Evolutionary conservation across 2,888 invertebrate genomes (phyloP).

Genomic region (Formica aserva): DNA sequence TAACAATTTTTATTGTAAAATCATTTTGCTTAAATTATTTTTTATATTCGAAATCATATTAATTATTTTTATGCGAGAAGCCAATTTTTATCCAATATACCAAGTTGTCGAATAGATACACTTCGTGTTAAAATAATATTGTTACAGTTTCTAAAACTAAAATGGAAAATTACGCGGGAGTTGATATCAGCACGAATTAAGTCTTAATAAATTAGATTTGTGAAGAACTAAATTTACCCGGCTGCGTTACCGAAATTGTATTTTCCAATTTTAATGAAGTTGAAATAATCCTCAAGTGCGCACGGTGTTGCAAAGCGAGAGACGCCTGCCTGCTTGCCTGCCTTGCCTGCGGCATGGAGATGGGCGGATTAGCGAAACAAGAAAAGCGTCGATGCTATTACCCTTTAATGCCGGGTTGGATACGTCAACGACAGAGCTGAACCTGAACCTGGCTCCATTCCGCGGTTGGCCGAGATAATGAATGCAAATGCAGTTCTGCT

Average conservation of each 20-base stretch:
- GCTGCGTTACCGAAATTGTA: not conserved
- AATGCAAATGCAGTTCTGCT: conserved; percentile 72
- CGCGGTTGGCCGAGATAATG: conserved; percentile 66
- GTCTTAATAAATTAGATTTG: not conserved
- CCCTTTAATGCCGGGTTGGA: conserved; percentile 62
- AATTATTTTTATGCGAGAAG: not conserved
- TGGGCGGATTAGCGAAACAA: conserved; percentile 29
- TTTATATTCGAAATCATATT: not conserved
- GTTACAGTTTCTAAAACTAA: not conserved
- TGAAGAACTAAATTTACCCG: not conserved
- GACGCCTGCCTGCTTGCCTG: not conserved
- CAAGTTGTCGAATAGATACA: not conserved
- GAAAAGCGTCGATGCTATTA: conserved; percentile 51
- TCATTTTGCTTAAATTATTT: not conserved
- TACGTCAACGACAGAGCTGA: conserved; percentile 65
- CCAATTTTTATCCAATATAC: not conserved
- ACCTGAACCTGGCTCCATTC: conserved; percentile 59
- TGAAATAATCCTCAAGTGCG: not conserved
- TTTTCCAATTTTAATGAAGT: conserved; percentile 26
- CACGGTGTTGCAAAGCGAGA: not conserved
- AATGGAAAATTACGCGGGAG: not conserved
- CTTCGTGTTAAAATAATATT: not conserved
- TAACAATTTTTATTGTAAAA: not conserved
- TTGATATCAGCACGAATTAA: not conserved
- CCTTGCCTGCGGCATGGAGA: not conserved